These are phyloP conservation scores for Eudemis profundana DNA, from an alignment of 2,888 invertebrate genomes.

Conservation along the genomic window DNA sequence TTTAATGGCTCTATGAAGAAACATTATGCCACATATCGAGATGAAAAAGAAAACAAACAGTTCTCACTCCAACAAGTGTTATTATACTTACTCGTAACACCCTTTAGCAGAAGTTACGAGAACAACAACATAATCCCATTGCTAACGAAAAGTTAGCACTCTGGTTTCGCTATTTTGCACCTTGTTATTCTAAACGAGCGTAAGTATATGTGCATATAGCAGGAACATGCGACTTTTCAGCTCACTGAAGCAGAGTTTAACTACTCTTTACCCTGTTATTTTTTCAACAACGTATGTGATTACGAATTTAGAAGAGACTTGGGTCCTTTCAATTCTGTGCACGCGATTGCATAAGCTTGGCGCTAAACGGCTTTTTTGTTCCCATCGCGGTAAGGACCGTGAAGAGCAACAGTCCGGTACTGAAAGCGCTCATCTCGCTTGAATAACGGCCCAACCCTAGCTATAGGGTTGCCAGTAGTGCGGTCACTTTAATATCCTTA, in stretches of 20 bases:
- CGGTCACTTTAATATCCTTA: not conserved
- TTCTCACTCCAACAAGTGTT: slow-evolving; percentile 1
- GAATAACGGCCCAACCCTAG: slow-evolving; percentile 75
- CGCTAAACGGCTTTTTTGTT: slow-evolving; percentile 58
- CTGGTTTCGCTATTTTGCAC: slow-evolving; percentile 19
- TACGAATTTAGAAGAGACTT: not conserved
- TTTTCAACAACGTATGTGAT: not conserved
- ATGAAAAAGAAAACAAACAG: not conserved
- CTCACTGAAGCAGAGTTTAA: not conserved
- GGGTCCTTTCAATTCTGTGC: not conserved
- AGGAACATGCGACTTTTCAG: not conserved
- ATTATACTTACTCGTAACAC: not conserved
- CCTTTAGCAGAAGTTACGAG: not conserved
- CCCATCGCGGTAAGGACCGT: slow-evolving; percentile 19
- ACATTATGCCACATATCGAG: not conserved
- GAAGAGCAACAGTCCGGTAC: slow-evolving; percentile 23
- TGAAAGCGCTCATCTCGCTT: slow-evolving; percentile 58
- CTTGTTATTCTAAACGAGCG: not conserved
- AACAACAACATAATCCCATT: slow-evolving; percentile 12
- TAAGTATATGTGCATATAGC: not conserved
- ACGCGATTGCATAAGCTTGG: slow-evolving; percentile 58
- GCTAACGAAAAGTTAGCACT: slow-evolving; percentile 41
- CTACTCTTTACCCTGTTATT: not conserved
- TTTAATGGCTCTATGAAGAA: not conserved
- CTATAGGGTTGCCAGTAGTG: slow-evolving; percentile 29